phyloP scores from a whole-genome alignment of 1,140 invertebrate species.

The Cepaea nemoralis region DNA sequence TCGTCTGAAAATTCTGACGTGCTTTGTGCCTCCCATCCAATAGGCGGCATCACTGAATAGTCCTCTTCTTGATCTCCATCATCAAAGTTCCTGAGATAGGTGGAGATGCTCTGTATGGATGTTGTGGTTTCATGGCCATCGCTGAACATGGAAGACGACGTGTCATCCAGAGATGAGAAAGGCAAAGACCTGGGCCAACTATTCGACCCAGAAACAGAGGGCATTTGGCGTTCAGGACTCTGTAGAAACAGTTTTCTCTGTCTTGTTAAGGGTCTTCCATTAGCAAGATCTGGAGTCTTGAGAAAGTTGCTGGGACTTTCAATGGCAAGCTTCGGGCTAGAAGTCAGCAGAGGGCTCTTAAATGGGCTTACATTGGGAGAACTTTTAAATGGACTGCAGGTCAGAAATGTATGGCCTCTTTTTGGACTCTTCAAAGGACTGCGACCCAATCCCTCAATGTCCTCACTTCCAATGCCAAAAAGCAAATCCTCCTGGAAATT shows the following conservation, averaged over 20 bases:
- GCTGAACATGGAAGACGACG: conserved; percentile 37
- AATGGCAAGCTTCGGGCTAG: conserved; percentile 22
- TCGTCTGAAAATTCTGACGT: too few relatives aligned
- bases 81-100: conserved; percentile 30
- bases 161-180: conserved; percentile 20
- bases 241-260: conserved; percentile 34
- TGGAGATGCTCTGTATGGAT: conserved; percentile 36
- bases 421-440: conserved; percentile 35
- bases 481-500: conserved; percentile 36
- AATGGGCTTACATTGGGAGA: conserved; percentile 28
- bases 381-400: conserved; percentile 27
- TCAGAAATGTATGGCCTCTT: conserved; percentile 7
- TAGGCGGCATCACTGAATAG: conserved; percentile 22
- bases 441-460: conserved; percentile 17
- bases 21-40: conserved; percentile 7
- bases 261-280: conserved; percentile 29
- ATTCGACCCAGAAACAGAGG: background rate
- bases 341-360: conserved; percentile 35
- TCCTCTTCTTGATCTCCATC: conserved; percentile 25
- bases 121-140: conserved; percentile 23
- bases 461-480: conserved; percentile 35
- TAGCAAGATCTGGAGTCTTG: conserved; percentile 16
- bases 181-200: conserved; percentile 6
- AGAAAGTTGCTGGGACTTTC: background rate
- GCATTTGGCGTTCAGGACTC: conserved; percentile 29